phyloP scores from a whole-genome alignment of 2,797 vertebrate genomes.

The Danio choprae region DNA sequence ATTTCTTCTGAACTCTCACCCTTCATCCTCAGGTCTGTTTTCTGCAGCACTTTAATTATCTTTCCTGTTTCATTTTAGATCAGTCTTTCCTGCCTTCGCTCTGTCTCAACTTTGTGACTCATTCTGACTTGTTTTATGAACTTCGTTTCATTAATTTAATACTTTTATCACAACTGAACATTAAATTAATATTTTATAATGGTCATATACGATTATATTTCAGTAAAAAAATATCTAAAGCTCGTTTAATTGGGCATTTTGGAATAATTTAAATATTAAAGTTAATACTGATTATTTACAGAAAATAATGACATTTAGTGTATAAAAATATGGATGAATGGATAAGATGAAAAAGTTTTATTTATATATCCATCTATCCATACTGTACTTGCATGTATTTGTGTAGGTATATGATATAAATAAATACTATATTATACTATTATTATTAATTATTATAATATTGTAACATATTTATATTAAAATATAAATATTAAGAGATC shows the following conservation, averaged over 20 bases:
- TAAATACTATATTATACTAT: too few species aligned
- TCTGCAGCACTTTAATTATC: background rate
- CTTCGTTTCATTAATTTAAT: background rate
- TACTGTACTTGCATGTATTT: too few species aligned
- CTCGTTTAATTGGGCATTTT: too few species aligned
- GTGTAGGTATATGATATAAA: too few species aligned
- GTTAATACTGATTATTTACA: background rate
- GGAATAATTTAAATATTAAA: background rate
- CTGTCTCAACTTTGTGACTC: background rate
- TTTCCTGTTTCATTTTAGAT: conserved; percentile 35
- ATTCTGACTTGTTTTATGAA: background rate
- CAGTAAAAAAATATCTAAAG: background rate
- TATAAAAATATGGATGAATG: too few species aligned
- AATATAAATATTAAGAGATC: too few species aligned
- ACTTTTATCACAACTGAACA: too few species aligned
- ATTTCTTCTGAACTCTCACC: conserved; percentile 5
- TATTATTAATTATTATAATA: too few species aligned
- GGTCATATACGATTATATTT: background rate
- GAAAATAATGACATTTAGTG: too few species aligned
- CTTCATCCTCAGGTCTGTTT: background rate
- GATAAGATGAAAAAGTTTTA: too few species aligned
- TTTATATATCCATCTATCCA: too few species aligned
- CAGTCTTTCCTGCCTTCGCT: background rate
- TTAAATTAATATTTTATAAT: background rate
- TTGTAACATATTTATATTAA: too few species aligned